Percentiles rank a stretch among this genome's conserved stretches.
phyloP scores from a whole-genome alignment of 1,140 invertebrate genomes.

The Camponotus pennsylvanicus region DNA sequence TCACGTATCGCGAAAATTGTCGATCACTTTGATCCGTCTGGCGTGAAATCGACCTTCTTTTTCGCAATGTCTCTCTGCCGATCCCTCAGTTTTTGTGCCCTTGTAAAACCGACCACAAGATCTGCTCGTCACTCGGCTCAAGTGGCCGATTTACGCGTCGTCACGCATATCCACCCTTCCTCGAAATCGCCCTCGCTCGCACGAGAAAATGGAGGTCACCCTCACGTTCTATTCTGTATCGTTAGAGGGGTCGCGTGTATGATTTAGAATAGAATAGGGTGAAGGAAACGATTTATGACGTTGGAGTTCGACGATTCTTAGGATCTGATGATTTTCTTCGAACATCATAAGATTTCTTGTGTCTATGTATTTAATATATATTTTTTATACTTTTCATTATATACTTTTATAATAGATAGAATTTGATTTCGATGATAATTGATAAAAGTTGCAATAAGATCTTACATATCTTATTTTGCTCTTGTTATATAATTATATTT shows the following conservation, averaged over 20 bases:
- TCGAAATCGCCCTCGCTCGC: conserved; percentile 59
- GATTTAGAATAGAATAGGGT: conserved; percentile 17
- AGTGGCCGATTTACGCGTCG: conserved; percentile 81
- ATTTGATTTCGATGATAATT: conserved; percentile 7
- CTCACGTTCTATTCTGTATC: conserved; percentile 31
- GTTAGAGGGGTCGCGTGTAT: not conserved
- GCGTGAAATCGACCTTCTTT: conserved; percentile 60
- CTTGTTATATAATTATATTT: not conserved
- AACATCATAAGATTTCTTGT: not conserved
- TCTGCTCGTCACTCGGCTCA: conserved; percentile 56
- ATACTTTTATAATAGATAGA: not conserved
- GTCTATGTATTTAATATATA: not conserved
- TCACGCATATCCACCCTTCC: conserved; percentile 77
- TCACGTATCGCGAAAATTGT: conserved; percentile 43
- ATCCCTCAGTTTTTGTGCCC: conserved; percentile 13
- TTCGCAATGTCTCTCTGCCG: conserved; percentile 19
- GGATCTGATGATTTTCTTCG: not conserved
- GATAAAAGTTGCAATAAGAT: conserved; percentile 8
- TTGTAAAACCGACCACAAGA: conserved; percentile 34
- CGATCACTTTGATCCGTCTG: conserved; percentile 59
- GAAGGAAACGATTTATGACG: conserved; percentile 37
- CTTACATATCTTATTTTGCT: not conserved
- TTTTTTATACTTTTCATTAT: not conserved
- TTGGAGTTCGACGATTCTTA: not conserved
- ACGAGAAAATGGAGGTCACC: conserved; percentile 50